Evolutionary conservation across 2,888 invertebrate species (phyloP), one percentile per base, ranked within the genome.

Genomic region (Napeogenes inachia): DNA sequence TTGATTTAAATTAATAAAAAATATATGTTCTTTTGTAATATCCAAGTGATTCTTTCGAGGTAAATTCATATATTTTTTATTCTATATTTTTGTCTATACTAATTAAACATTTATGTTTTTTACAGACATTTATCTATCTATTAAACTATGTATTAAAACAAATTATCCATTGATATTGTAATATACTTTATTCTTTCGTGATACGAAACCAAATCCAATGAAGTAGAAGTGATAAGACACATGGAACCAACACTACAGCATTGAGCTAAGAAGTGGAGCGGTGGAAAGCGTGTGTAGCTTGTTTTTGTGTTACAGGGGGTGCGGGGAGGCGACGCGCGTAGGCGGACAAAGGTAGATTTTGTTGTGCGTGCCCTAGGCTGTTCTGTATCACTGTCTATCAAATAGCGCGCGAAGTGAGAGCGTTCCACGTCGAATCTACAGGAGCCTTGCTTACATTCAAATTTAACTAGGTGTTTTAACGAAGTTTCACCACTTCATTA

Each of bases 351-450:
- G 89, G 90, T 89, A 90, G 89, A 89, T 87, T 89, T 82, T 88
- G 89, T 88, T 91, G 91, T 91, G 90, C 91, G 91, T 91, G 89
- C 87, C 81, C 84, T 91, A 91, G 91, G 91, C 86, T 89, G 87
- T 86, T 87, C 84, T 91, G 89, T 89, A 86, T 89, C 88, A 89
- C 86, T 89, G 89, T 89, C 81, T 85, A 87, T 87, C 81, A 78
- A 79, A 83, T 88, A 89, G 89, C 84, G 86, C 85, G 88, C 86
- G 82, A 78, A 81, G 88, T 87, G 89, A 84, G 87, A 73, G 67
- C 70, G 82, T 83, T 85, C 82, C 78, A 81, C 78, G 85, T 85
- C 87, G 84, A 88, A 84, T 84, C 81, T 76, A 75, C 70, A 54
- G 63, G 67, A 71, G 70, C 69, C 64, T 65, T 65, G 63, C 63